These are phyloP conservation scores for Craseonycteris thonglongyai DNA, from an alignment of 2,113 vertebrate genomes.

Conservation along the genomic window DNA sequence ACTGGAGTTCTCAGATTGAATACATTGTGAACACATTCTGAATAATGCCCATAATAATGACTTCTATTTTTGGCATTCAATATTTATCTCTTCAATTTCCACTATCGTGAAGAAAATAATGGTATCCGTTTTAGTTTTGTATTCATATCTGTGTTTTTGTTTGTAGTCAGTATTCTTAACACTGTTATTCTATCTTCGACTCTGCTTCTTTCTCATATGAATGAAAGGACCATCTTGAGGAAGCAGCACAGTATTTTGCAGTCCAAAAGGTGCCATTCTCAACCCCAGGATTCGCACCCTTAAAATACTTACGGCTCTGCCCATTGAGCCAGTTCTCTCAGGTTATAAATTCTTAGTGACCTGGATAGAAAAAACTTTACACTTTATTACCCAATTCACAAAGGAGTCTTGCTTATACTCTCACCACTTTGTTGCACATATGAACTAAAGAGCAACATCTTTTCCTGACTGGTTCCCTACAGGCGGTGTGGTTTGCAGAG, in stretches of 20 bases:
- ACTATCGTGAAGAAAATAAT: neutral
- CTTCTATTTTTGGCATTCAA: neutral
- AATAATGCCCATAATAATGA: too few species aligned
- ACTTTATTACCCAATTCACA: neutral
- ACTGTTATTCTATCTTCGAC: neutral
- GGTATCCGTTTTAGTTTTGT: neutral
- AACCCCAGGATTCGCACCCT: neutral
- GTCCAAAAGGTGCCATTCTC: neutral
- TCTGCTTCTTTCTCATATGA: neutral
- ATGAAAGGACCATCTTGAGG: neutral
- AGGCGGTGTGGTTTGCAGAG: neutral
- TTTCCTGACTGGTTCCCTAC: neutral
- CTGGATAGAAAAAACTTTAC: neutral
- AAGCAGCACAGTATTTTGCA: neutral
- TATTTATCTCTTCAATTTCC: neutral
- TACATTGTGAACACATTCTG: neutral
- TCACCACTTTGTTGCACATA: neutral
- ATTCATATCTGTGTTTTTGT: neutral
- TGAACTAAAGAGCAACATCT: neutral
- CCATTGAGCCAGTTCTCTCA: neutral
- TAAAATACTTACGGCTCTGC: neutral
- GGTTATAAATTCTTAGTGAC: neutral
- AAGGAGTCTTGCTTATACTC: neutral
- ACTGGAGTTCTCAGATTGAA: neutral
- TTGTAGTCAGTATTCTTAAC: neutral